Evolutionary conservation across 2,113 vertebrate species (phyloP).

Genomic region (Brachypteracias leptosomus): DNA sequence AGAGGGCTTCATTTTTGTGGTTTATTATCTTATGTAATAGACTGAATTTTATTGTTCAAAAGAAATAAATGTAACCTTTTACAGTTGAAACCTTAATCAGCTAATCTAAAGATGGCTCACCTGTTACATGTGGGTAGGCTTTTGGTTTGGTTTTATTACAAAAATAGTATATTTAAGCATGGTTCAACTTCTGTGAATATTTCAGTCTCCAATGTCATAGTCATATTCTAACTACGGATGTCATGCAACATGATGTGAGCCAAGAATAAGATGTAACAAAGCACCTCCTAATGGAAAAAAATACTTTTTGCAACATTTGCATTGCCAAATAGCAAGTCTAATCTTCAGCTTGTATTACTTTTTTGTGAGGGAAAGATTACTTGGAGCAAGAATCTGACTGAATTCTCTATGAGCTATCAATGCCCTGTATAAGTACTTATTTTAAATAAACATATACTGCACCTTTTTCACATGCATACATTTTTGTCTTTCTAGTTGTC

Average conservation of each 20-base stretch:
- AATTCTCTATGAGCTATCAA: neutral
- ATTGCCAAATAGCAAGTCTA: neutral
- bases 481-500: neutral
- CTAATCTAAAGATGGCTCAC: neutral
- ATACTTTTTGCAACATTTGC: neutral
- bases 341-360: neutral
- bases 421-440: constrained; percentile 11
- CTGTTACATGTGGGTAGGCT: neutral
- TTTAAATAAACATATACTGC: constrained; percentile 41
- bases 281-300: neutral
- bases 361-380: neutral
- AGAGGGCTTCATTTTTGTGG: neutral
- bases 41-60: neutral
- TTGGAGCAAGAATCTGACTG: neutral
- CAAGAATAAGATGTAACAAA: neutral
- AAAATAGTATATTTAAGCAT: neutral
- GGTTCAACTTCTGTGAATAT: neutral
- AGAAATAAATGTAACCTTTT: neutral
- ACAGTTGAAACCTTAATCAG: neutral
- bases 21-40: neutral
- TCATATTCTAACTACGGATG: neutral
- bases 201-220: neutral
- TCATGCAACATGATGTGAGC: neutral
- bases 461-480: neutral
- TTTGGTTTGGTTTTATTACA: neutral